These are phyloP conservation scores for Volucella inflata DNA, from an alignment of 2,888 invertebrate species.

Conservation along the genomic window DNA sequence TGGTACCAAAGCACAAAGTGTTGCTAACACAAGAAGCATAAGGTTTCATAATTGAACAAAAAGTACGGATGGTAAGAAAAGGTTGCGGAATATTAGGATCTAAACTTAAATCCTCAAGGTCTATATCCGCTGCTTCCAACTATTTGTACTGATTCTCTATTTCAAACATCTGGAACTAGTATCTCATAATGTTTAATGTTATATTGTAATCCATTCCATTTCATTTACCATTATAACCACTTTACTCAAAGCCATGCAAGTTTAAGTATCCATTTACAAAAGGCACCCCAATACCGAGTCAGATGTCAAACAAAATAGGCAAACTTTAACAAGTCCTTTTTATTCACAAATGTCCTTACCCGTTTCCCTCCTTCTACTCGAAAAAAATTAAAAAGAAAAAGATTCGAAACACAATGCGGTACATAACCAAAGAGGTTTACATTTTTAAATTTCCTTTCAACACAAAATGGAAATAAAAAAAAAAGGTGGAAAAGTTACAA, in stretches of 20 bases:
- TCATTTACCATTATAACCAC: constrained; percentile 20
- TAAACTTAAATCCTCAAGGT: too few species aligned
- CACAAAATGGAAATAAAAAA: constrained; percentile 37
- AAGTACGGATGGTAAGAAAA: too few species aligned
- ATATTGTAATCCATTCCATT: too few species aligned
- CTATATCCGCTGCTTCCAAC: too few species aligned
- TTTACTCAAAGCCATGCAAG: constrained; percentile 1
- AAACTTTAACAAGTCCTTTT: constrained; percentile 63
- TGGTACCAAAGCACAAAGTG: too few species aligned
- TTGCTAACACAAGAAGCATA: too few species aligned
- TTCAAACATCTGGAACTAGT: too few species aligned
- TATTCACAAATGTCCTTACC: constrained; percentile 55
- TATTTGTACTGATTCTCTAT: too few species aligned
- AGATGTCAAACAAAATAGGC: constrained; percentile 47
- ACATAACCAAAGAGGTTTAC: constrained; percentile 69
- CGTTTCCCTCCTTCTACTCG: neutral
- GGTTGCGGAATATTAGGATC: too few species aligned
- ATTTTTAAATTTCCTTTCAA: constrained; percentile 74
- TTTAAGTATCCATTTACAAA: constrained; percentile 30
- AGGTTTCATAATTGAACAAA: too few species aligned
- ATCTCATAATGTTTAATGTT: too few species aligned
- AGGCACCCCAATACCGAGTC: neutral
- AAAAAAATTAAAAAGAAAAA: constrained; percentile 12
- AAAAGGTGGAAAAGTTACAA: constrained; percentile 65
- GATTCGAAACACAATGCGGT: constrained; percentile 45